Conservation (phyloP, 2,797 vertebrate species). For the Scolopax bukidnonensis region DNA sequence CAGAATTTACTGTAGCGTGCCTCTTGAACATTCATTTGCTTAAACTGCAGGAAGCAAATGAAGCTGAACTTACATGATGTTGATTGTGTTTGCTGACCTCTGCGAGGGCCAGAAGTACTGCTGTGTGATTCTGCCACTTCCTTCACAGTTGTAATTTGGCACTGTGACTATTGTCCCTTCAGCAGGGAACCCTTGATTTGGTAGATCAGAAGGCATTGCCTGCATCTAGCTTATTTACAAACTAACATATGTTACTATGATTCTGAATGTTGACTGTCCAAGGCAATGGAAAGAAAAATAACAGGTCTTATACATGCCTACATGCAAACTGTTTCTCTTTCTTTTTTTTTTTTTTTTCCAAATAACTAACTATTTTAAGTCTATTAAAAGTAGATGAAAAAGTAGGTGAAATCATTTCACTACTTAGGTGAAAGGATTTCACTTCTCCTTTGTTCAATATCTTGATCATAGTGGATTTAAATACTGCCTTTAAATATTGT, state of each 20-base stretch:
- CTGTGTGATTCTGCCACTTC: conserved; percentile 31
- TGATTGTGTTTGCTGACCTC: conserved; percentile 26
- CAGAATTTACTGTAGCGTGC: background rate
- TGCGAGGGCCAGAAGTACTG: background rate
- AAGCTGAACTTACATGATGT: conserved; percentile 14
- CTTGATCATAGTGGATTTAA: background rate
- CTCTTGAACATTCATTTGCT: conserved; percentile 21
- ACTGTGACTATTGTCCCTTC: background rate
- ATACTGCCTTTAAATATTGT: background rate
- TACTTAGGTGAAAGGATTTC: background rate
- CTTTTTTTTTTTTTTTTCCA: background rate
- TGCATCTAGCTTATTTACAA: conserved; percentile 19
- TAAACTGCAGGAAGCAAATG: conserved; percentile 45
- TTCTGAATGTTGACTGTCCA: background rate
- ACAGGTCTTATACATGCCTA: background rate
- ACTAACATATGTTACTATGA: background rate
- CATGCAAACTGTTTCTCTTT: too few relatives aligned
- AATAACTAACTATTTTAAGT: background rate
- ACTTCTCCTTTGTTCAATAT: background rate
- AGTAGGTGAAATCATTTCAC: too few relatives aligned
- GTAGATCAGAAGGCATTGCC: background rate
- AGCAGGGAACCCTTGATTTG: background rate
- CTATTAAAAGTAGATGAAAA: too few relatives aligned
- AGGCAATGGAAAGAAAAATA: background rate
- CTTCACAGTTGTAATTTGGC: conserved; percentile 28